A percentile compares a stretch with the other conserved stretches of the same genome.
Conservation (phyloP, 2,113 vertebrate genomes). For the Forbesichthys papilliferus region DNA sequence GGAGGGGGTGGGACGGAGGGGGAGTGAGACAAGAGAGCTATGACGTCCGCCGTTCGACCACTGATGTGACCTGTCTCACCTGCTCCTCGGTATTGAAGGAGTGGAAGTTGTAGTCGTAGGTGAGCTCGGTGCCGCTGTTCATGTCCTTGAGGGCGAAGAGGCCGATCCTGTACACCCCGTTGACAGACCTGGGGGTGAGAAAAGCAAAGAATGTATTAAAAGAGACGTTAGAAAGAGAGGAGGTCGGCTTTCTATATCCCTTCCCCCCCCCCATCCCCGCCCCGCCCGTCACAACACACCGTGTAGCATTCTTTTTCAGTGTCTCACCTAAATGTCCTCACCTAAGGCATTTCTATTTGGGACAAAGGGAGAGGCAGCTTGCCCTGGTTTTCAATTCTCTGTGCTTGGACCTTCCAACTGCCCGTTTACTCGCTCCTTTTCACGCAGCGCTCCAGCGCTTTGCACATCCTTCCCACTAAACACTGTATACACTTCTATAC, state of each 20-base stretch:
- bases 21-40: neutral
- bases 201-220: neutral
- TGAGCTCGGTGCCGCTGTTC: conserved; percentile 90
- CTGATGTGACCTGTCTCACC: conserved; percentile 69
- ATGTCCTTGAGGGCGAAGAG: conserved; percentile 95
- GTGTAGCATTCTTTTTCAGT: neutral
- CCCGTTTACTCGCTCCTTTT: conserved; percentile 11
- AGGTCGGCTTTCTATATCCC: neutral
- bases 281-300: too few species aligned
- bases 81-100: conserved; percentile 98
- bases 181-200: conserved; percentile 85
- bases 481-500: conserved; percentile 39
- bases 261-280: too few species aligned
- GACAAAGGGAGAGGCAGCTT: conserved; percentile 15
- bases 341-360: conserved; percentile 11
- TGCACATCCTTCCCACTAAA: conserved; percentile 47
- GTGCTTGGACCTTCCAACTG: conserved; percentile 8
- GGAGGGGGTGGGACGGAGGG: neutral
- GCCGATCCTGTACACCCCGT: conserved; percentile 95
- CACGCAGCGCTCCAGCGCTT: conserved; percentile 30
- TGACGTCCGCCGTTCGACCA: neutral
- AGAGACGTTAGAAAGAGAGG: neutral
- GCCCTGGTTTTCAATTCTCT: conserved; percentile 14
- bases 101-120: conserved; percentile 99
- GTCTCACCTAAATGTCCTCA: conserved; percentile 9